These are phyloP conservation scores for Premnoplex brunnescens DNA, from an alignment of 2,797 vertebrate genomes.

Conservation along the genomic window DNA sequence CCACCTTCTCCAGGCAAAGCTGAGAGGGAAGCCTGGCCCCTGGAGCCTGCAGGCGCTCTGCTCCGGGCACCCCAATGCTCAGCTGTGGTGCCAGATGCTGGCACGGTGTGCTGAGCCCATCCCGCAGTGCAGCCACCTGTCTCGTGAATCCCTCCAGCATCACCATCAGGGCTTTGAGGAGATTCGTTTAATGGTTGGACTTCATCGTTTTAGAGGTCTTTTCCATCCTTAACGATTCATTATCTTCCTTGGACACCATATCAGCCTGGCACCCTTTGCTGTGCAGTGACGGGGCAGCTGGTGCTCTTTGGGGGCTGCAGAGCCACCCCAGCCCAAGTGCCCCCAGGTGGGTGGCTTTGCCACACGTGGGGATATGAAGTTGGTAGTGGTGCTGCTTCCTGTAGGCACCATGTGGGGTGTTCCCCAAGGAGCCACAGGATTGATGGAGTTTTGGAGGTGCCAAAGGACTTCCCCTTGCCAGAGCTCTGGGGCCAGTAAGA, in stretches of 20 bases:
- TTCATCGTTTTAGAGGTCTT: fast-evolving
- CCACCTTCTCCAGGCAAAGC: neutral
- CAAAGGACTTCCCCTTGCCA: neutral
- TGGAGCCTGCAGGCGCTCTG: fast-evolving
- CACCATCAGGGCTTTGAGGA: neutral
- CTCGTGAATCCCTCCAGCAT: neutral
- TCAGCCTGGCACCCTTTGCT: neutral
- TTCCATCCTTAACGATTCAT: neutral
- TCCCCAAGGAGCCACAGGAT: fast-evolving
- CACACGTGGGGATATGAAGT: fast-evolving
- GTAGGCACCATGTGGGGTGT: fast-evolving
- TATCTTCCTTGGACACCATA: fast-evolving
- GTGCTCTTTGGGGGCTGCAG: neutral
- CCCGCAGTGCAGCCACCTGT: fast-evolving
- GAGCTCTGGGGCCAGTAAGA: neutral
- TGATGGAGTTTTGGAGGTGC: neutral
- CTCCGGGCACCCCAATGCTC: fast-evolving
- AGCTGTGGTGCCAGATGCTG: neutral
- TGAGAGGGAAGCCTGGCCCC: neutral
- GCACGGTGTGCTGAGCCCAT: neutral
- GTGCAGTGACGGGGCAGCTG: neutral
- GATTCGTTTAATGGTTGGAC: neutral
- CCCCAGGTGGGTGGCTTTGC: neutral
- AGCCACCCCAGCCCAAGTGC: fast-evolving
- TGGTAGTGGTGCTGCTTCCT: neutral